Evolutionary conservation across 2,888 invertebrate species (phyloP).

Genomic region (Pachymerium ferrugineum): DNA sequence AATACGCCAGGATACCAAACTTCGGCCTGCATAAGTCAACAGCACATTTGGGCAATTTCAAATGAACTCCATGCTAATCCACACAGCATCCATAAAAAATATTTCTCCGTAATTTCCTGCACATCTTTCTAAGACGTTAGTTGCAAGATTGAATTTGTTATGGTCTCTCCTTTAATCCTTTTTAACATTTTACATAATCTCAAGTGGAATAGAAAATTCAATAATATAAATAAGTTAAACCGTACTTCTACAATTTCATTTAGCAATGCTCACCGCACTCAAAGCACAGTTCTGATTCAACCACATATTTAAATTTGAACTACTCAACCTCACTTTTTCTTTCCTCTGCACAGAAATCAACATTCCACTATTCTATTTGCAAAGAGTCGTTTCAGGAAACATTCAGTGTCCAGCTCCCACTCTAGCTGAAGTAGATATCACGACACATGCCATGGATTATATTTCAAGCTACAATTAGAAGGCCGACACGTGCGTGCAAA

Average conservation of each 20-base stretch:
- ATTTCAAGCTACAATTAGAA: constrained; percentile 18
- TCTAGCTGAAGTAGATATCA: neutral
- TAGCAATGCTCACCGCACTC: neutral
- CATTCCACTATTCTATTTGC: no score
- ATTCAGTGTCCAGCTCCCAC: neutral
- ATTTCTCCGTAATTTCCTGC: neutral
- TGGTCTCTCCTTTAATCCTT: neutral
- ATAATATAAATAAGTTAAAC: neutral
- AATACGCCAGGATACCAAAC: neutral
- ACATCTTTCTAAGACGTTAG: neutral
- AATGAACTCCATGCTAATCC: neutral
- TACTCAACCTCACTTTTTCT: no score
- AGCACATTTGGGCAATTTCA: constrained; percentile 15
- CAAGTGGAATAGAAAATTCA: neutral
- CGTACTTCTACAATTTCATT: neutral
- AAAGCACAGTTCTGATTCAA: no score
- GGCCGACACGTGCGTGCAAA: neutral
- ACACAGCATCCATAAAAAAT: neutral
- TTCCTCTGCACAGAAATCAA: no score
- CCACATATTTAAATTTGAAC: no score
- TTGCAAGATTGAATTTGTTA: neutral
- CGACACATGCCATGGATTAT: constrained; percentile 12
- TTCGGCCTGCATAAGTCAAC: neutral
- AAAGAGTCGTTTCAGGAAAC: no score
- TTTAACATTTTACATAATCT: neutral